phyloP scores from a whole-genome alignment of 2,888 invertebrate species.

The Clostera curtula region DNA sequence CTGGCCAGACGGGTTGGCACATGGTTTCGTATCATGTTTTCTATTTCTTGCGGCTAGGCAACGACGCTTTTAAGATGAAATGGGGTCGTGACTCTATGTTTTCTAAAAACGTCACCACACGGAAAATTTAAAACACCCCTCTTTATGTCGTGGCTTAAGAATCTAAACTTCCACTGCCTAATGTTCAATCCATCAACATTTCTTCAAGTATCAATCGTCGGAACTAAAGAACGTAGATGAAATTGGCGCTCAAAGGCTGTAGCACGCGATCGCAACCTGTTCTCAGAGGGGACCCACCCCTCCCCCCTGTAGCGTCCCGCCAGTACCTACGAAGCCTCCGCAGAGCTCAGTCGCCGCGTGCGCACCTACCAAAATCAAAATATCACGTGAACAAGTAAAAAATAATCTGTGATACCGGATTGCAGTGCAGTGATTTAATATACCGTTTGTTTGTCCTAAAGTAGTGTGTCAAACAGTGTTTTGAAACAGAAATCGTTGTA shows the following conservation, averaged over 20 bases:
- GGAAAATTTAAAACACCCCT: too few species aligned
- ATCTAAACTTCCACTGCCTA: not conserved
- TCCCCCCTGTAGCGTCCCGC: conserved; percentile 21
- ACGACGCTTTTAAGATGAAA: too few species aligned
- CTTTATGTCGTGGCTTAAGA: too few species aligned
- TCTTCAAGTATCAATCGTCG: conserved; percentile 49
- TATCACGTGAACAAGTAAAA: conserved; percentile 29
- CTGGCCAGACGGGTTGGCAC: too few species aligned
- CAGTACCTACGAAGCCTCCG: conserved; percentile 50
- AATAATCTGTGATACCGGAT: conserved; percentile 43
- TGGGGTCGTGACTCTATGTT: too few species aligned
- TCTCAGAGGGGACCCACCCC: conserved; percentile 38
- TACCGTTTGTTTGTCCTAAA: conserved; percentile 17
- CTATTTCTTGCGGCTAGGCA: too few species aligned
- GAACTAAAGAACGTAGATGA: conserved; percentile 45
- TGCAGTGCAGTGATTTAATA: conserved; percentile 57
- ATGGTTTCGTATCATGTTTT: too few species aligned
- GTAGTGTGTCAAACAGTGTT: conserved; percentile 17
- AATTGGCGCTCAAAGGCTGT: conserved; percentile 62
- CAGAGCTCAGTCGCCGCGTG: conserved; percentile 38
- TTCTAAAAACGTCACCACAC: too few species aligned
- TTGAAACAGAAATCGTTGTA: conserved; percentile 15
- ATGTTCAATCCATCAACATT: conserved; percentile 41
- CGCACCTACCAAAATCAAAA: conserved; percentile 28
- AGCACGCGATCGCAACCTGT: conserved; percentile 65